Evolutionary conservation across 2,888 invertebrate species (phyloP), one percentile per base, ranked within the genome.

Genomic region (Drosophila subquinaria): DNA sequence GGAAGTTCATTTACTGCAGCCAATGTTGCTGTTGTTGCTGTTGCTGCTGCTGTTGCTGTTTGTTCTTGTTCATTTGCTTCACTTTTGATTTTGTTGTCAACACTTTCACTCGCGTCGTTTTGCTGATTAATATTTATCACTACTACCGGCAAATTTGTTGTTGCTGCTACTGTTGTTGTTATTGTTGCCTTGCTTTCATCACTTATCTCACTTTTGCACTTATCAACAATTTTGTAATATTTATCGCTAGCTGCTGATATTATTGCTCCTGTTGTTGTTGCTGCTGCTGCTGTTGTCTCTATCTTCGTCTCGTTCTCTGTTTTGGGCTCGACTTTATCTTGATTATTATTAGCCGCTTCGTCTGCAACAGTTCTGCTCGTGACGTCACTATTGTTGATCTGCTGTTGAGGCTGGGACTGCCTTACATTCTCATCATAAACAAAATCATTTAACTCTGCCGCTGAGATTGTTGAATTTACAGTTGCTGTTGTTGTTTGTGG

Each of bases 51-150:
- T 53, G 55, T 45, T 69, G 43, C 48, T 55, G 66, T 61, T 69
- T 76, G 69, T 73, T 76, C 73, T 73, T 77, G 69, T 13, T 70
- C 74, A 53, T 67, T 69, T 69, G 64, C 40, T 82, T 84, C 76
- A 88, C 84, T 88, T 82, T 81, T 90, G 53, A 82, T 84, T 83
- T 88, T 77, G 42, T 84, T 85, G 70, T 83, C 87, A 78, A 82
- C 85, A 89, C 88, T 82, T 81, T 88, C 89, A 86, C 79, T 82
- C 56, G 81, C 89, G 73, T 61, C 72, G 69, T 57, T 74, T 71
- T 72, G 68, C 71, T 81, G 70, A 73, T 73, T 66, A 78, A 62
- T 81, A 76, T 82, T 90, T 76, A 91, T 83, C 88, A 82, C 90
- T 72, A 71, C 68, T 59, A 69, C 85, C 82, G 81, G 78, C 68